These are phyloP conservation scores for Anastrepha ludens DNA, from an alignment of 1,140 invertebrate species.

Conservation along the genomic window DNA sequence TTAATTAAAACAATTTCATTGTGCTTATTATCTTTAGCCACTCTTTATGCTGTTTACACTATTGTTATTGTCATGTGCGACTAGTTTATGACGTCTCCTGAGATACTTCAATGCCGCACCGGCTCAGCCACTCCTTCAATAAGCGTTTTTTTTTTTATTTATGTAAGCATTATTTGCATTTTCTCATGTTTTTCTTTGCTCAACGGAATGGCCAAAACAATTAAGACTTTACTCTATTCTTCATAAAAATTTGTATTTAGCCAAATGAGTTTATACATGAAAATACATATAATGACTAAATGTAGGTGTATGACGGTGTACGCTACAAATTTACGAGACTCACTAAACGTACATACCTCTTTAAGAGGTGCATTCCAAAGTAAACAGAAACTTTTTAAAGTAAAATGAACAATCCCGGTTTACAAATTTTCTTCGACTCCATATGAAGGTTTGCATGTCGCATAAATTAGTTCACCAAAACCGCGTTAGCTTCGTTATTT, in stretches of 20 bases:
- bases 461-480: no score
- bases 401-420: no score
- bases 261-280: neutral
- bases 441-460: no score
- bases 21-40: constrained; percentile 46
- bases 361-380: no score
- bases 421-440: no score
- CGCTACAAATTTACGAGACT: neutral
- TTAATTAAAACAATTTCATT: constrained; percentile 52
- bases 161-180: constrained; percentile 31
- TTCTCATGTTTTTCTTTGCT: constrained; percentile 46
- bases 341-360: no score
- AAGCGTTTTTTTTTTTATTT: neutral
- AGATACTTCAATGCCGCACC: constrained; percentile 2
- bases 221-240: constrained; percentile 10
- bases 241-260: neutral
- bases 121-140: constrained; percentile 13
- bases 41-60: constrained; percentile 44
- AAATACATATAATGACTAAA: no score
- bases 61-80: constrained; percentile 33
- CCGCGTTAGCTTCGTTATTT: no score
- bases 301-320: neutral
- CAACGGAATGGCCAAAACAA: constrained; percentile 1
- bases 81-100: constrained; percentile 48
- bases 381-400: no score